Conservation (phyloP, 2,113 vertebrate species). For the Chauna torquata region DNA sequence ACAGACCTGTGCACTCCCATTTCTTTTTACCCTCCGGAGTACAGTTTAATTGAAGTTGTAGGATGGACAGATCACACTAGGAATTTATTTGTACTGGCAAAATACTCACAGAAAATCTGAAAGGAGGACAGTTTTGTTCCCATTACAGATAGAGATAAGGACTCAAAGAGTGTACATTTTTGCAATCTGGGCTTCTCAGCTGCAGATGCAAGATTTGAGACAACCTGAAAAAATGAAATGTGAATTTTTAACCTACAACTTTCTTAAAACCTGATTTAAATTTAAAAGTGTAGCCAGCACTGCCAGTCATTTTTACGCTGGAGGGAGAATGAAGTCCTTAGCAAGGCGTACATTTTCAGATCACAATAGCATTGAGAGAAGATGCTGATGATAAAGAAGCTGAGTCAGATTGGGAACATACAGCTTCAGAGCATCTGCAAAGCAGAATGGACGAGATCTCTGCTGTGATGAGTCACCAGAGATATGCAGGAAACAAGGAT, state of each 20-base stretch:
- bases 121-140: neutral
- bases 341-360: neutral
- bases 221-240: neutral
- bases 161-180: neutral
- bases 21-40: neutral
- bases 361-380: neutral
- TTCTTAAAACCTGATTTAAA: neutral
- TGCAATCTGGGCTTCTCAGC: neutral
- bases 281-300: neutral
- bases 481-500: conserved; percentile 35
- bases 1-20: too few relatives aligned
- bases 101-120: neutral
- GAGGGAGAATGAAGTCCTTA: neutral
- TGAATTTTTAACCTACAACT: neutral
- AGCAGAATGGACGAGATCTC: conserved; percentile 1
- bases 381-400: neutral
- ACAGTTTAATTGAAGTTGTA: neutral
- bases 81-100: neutral
- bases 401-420: neutral
- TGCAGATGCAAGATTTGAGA: neutral
- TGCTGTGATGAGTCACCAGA: conserved; percentile 39
- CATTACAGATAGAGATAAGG: neutral
- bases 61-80: neutral
- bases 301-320: neutral
- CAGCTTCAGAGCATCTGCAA: conserved; percentile 52